phyloP scores from a whole-genome alignment of 2,113 vertebrate genomes.

The Coracopsis vasa region DNA sequence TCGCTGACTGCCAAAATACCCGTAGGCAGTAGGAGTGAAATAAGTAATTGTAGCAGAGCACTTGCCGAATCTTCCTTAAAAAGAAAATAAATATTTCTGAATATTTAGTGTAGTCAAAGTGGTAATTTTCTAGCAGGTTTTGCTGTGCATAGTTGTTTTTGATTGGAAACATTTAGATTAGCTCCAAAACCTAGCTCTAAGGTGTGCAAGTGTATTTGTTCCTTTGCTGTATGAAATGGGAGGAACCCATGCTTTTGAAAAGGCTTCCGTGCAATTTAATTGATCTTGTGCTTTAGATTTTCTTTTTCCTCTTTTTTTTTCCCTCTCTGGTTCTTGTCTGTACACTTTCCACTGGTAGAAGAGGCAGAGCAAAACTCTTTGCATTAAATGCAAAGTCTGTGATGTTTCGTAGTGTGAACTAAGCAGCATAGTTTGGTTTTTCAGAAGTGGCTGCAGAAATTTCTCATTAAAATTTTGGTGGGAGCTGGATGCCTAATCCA shows the following conservation, averaged over 20 bases:
- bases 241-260: background rate
- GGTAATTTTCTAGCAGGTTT: slow-evolving; percentile 18
- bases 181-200: background rate
- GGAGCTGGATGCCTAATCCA: background rate
- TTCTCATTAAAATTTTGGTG: background rate
- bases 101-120: background rate
- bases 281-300: background rate
- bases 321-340: background rate
- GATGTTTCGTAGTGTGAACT: background rate
- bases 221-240: background rate
- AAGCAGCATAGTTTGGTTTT: background rate
- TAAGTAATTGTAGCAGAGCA: background rate
- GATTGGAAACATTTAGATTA: background rate
- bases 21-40: background rate
- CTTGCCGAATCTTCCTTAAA: slow-evolving; percentile 23
- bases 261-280: background rate
- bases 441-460: slow-evolving; percentile 2
- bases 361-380: background rate
- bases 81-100: slow-evolving; percentile 31
- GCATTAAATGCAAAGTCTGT: background rate
- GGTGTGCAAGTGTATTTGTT: background rate
- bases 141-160: background rate
- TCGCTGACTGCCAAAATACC: background rate
- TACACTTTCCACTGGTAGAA: background rate
- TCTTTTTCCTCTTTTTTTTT: background rate